A percentile compares a stretch with the other conserved stretches of the same genome.
phyloP scores from a whole-genome alignment of 2,888 invertebrate species.

The Gasteruption jaculator region DNA sequence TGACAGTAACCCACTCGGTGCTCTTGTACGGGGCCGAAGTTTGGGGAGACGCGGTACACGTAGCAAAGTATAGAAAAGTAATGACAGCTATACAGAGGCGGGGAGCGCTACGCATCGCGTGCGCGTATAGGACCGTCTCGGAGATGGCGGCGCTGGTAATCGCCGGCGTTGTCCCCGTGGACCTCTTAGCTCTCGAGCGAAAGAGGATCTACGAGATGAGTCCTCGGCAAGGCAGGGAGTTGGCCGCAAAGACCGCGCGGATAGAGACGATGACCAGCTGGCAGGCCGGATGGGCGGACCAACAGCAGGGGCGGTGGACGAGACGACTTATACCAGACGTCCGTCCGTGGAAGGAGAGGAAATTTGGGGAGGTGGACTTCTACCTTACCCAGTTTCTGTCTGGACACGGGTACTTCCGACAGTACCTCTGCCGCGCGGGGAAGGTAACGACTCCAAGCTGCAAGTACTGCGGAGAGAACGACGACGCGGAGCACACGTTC shows the following conservation, averaged over 20 bases:
- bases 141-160: not conserved
- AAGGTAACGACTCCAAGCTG: too few relatives aligned
- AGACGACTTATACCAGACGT: not conserved
- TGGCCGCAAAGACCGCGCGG: slow-evolving; percentile 1
- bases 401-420: too few relatives aligned
- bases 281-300: slow-evolving; percentile 5
- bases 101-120: slow-evolving; percentile 15
- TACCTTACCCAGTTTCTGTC: too few relatives aligned
- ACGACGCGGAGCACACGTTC: too few relatives aligned
- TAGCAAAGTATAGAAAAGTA: slow-evolving; percentile 8
- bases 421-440: slow-evolving; percentile 13
- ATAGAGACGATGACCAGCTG: slow-evolving; percentile 1
- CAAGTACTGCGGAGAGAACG: too few relatives aligned
- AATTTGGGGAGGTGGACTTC: slow-evolving; percentile 9
- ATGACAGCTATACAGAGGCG: slow-evolving; percentile 16
- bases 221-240: not conserved
- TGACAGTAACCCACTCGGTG: not conserved
- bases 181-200: slow-evolving; percentile 17
- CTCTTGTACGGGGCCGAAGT: slow-evolving; percentile 2
- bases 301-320: not conserved
- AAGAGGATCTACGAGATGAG: not conserved
- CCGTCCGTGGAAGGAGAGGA: not conserved
- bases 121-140: not conserved
- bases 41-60: not conserved
- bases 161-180: slow-evolving; percentile 19